These are phyloP conservation scores for Vicugna pacos DNA, from an alignment of 2,113 vertebrate species.

Conservation along the genomic window DNA sequence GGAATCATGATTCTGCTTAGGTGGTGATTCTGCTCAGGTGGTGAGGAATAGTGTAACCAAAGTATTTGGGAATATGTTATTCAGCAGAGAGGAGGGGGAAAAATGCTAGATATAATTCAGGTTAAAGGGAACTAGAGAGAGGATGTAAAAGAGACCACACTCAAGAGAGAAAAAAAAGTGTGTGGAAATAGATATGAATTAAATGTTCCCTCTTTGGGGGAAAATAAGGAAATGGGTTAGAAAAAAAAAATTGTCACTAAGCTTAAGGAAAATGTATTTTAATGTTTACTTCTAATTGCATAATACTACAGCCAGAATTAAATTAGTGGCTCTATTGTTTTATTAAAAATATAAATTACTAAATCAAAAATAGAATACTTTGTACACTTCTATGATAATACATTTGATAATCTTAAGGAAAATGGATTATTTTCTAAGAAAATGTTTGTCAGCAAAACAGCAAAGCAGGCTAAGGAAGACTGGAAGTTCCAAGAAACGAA, in stretches of 20 bases:
- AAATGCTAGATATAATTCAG: neutral
- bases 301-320: neutral
- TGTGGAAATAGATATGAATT: neutral
- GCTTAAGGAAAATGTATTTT: slow-evolving; percentile 35
- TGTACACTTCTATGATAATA: neutral
- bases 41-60: neutral
- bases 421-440: slow-evolving; percentile 15
- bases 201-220: neutral
- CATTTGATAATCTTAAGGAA: neutral
- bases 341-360: slow-evolving; percentile 8
- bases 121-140: neutral
- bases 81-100: neutral
- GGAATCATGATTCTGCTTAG: neutral
- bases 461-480: neutral
- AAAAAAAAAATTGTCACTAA: neutral
- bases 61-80: neutral
- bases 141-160: neutral
- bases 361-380: neutral
- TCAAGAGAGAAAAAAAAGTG: neutral
- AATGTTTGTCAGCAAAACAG: neutral
- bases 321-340: neutral
- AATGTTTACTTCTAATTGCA: slow-evolving; percentile 29
- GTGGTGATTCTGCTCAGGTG: neutral
- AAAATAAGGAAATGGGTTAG: slow-evolving; percentile 44
- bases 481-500: neutral